Percentiles rank a stretch among this genome's conserved stretches.
These are phyloP conservation scores for Squalus acanthias DNA, from an alignment of 2,797 vertebrate species.

Conservation along the genomic window DNA sequence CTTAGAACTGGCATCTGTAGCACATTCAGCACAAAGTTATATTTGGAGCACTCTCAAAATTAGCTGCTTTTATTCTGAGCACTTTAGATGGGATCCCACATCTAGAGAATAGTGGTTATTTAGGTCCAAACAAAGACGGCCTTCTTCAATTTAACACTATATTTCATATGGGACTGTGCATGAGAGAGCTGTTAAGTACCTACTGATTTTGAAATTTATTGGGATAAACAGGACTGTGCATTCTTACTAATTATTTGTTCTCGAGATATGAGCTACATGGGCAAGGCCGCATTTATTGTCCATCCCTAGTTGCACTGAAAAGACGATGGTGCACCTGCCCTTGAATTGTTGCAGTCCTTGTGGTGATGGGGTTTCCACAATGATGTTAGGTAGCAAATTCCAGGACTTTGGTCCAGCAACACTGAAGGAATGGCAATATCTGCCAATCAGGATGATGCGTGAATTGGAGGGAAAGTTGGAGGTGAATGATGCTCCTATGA, in stretches of 20 bases:
- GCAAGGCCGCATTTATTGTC: neutral
- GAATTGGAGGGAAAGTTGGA: too few relatives aligned
- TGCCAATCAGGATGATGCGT: too few relatives aligned
- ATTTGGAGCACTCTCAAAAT: neutral
- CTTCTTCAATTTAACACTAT: neutral
- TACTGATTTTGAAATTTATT: neutral
- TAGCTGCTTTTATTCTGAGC: neutral
- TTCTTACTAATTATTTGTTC: neutral
- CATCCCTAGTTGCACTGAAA: neutral
- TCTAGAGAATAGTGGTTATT: neutral
- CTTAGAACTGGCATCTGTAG: neutral
- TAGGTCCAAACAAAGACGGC: neutral
- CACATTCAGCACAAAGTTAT: neutral
- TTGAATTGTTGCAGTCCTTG: too few relatives aligned
- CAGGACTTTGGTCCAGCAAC: too few relatives aligned
- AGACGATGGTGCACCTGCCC: too few relatives aligned
- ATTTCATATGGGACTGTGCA: neutral
- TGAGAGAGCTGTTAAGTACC: neutral
- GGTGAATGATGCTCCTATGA: too few relatives aligned
- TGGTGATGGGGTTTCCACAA: too few relatives aligned
- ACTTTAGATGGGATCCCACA: neutral
- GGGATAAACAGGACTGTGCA: neutral
- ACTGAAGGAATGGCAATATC: too few relatives aligned
- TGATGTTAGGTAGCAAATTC: too few relatives aligned
- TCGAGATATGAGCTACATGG: too few relatives aligned